Evolutionary conservation across 2,113 vertebrate genomes (phyloP).

Genomic region (Cryptomyrus ogoouensis): DNA sequence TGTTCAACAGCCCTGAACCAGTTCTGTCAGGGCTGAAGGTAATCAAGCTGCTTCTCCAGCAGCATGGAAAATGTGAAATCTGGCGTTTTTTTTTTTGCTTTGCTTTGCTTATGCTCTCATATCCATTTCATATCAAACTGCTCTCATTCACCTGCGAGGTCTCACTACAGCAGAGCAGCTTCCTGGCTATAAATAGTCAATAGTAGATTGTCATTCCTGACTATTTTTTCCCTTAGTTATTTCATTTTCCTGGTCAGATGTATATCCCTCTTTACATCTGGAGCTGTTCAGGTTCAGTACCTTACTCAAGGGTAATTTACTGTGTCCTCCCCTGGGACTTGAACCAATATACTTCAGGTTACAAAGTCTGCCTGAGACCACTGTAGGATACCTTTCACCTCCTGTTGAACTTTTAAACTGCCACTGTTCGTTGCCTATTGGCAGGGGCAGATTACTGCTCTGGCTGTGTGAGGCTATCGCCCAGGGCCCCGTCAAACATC

Average conservation of each 20-base stretch:
- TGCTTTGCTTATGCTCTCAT: background rate
- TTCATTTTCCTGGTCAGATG: background rate
- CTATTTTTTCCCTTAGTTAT: background rate
- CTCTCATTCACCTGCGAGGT: background rate
- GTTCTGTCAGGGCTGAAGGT: background rate
- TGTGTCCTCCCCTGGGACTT: conserved; percentile 1
- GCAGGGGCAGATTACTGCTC: background rate
- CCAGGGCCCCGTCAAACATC: background rate
- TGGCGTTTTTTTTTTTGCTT: background rate
- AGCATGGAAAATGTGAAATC: conserved; percentile 4
- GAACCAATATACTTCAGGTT: background rate
- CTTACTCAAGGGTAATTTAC: background rate
- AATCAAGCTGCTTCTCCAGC: background rate
- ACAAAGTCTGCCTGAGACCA: background rate
- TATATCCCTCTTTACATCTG: background rate
- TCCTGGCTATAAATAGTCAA: background rate
- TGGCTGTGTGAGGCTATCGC: background rate
- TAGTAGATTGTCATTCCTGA: background rate
- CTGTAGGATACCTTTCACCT: background rate
- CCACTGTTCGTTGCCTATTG: background rate
- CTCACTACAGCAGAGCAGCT: background rate
- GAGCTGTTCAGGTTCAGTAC: background rate
- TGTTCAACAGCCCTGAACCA: conserved; percentile 9
- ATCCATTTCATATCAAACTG: background rate
- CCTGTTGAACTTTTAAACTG: background rate